Conservation (phyloP, 2,888 invertebrate species). For the Troglohyphantes excavatus region DNA sequence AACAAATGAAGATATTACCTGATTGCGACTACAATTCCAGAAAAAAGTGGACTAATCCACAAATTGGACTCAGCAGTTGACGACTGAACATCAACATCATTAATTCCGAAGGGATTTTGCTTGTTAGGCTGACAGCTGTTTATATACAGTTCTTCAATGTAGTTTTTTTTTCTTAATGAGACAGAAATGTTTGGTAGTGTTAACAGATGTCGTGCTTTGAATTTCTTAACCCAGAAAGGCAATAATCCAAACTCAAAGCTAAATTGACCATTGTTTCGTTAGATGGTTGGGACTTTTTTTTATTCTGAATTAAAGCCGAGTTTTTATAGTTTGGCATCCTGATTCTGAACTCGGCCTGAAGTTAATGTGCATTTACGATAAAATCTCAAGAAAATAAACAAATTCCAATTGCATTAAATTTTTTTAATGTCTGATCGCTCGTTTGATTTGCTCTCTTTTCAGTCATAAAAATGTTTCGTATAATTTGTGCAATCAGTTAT, state of each 20-base stretch:
- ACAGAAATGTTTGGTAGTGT: conserved; percentile 4
- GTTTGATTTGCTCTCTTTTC: no score
- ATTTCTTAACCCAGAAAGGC: background rate
- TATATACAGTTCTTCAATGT: conserved; percentile 1
- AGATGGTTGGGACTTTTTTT: no score
- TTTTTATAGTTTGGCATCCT: no score
- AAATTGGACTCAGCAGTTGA: conserved; percentile 26
- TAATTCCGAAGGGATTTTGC: conserved; percentile 7
- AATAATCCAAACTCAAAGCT: background rate
- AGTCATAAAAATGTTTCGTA: no score
- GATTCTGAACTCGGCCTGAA: no score
- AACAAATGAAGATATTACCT: conserved; percentile 7
- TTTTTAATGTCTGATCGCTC: no score
- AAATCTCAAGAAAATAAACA: no score
- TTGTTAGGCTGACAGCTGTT: conserved; percentile 40
- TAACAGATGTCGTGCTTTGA: conserved; percentile 4
- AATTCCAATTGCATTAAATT: no score
- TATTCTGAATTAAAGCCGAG: no score
- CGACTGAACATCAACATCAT: conserved; percentile 44
- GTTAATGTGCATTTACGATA: no score
- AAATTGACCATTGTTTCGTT: no score
- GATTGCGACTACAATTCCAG: conserved; percentile 10
- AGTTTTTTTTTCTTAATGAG: conserved; percentile 6
- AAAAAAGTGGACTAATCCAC: conserved; percentile 22
- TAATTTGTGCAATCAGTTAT: no score